Percentiles rank a stretch among this genome's conserved stretches.
Evolutionary conservation across 2,797 vertebrate genomes (phyloP).

Genomic region (Staurois parvus): DNA sequence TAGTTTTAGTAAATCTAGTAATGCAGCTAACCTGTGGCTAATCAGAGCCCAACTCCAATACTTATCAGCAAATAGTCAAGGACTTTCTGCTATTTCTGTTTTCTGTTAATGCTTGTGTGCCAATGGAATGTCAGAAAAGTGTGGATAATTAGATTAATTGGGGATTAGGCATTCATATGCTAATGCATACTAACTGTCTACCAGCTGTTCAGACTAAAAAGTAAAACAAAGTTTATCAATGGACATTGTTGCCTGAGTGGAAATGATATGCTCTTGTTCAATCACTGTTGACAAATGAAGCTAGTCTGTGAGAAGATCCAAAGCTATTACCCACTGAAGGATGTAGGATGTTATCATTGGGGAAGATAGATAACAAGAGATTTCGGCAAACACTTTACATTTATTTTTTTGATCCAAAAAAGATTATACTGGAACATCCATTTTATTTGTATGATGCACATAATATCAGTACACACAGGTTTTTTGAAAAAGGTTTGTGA

Average conservation of each 20-base stretch:
- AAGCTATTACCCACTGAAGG: not conserved
- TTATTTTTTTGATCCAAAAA: no score
- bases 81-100: not conserved
- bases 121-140: conserved; percentile 22
- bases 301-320: not conserved
- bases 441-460: no score
- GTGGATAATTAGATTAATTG: conserved; percentile 36
- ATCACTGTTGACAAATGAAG: not conserved
- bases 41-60: no score
- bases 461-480: no score
- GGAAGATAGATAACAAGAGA: not conserved
- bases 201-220: not conserved
- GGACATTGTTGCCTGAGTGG: not conserved
- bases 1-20: no score
- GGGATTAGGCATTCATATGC: conserved; percentile 31
- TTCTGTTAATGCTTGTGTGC: conserved; percentile 12
- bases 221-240: conserved; percentile 5
- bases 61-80: no score
- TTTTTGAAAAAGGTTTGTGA: no score
- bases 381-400: no score
- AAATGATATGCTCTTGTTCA: not conserved
- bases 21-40: no score
- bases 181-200: not conserved
- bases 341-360: not conserved
- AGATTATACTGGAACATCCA: no score